Evolutionary conservation across 2,113 vertebrate genomes (phyloP).

Genomic region (Dromas ardeola): DNA sequence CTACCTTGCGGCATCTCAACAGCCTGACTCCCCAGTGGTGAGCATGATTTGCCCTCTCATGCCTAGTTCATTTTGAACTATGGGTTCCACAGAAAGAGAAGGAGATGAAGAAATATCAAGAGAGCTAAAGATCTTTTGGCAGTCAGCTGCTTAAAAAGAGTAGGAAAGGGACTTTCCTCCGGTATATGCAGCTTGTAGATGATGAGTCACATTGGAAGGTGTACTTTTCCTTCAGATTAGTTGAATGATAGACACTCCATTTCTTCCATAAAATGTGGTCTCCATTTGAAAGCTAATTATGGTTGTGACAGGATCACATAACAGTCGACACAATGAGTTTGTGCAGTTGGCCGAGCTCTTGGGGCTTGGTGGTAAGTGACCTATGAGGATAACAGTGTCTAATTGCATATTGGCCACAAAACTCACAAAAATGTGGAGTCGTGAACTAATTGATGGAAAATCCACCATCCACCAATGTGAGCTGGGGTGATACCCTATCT

Average conservation of each 20-base stretch:
- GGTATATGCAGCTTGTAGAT: not conserved
- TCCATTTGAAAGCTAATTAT: not conserved
- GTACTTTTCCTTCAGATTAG: not conserved
- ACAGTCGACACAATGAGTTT: not conserved
- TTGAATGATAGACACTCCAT: not conserved
- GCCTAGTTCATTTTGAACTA: not conserved
- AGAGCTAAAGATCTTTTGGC: not conserved
- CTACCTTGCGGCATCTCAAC: not conserved
- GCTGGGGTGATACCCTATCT: not conserved
- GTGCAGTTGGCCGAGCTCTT: not conserved
- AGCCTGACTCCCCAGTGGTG: not conserved
- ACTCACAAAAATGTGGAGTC: not conserved
- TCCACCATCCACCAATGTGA: not conserved
- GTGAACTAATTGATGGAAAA: not conserved
- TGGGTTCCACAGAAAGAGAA: not conserved
- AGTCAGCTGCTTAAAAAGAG: not conserved
- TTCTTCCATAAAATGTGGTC: not conserved
- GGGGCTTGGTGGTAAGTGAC: not conserved
- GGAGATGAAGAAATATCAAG: not conserved
- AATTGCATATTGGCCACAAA: not conserved
- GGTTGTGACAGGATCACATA: not conserved
- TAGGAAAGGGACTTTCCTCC: not conserved
- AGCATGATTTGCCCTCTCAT: not conserved
- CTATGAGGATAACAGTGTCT: not conserved
- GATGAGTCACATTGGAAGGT: not conserved